Percentiles rank a stretch among this genome's conserved stretches.
These are phyloP conservation scores for Colinus virginianus DNA, from an alignment of 2,113 vertebrate species.

Conservation along the genomic window DNA sequence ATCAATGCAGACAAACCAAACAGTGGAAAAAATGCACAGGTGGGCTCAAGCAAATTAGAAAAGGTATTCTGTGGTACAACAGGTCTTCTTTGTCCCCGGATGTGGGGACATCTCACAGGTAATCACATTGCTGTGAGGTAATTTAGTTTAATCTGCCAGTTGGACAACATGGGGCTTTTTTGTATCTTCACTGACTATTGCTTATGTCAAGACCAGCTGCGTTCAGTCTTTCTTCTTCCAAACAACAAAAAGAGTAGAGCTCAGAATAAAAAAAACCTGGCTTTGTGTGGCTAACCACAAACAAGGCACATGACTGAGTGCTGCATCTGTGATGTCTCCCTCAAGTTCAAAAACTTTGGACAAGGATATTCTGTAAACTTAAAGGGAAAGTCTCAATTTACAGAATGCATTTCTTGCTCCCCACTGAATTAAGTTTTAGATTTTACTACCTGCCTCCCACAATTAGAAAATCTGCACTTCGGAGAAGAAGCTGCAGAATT, in stretches of 20 bases:
- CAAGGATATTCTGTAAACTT: constrained; percentile 1
- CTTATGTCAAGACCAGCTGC: constrained; percentile 47
- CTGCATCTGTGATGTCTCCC: neutral
- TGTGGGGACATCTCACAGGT: neutral
- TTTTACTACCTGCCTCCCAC: neutral
- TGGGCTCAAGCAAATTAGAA: neutral
- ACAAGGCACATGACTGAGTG: constrained; percentile 44
- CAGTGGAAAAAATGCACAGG: neutral
- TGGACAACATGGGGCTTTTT: neutral
- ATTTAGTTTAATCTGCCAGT: neutral
- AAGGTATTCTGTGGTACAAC: neutral
- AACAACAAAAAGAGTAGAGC: neutral
- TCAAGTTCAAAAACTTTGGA: constrained; percentile 8
- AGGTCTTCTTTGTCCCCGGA: neutral
- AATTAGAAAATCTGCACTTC: neutral
- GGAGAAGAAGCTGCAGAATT: neutral
- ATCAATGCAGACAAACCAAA: neutral
- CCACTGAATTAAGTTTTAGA: neutral
- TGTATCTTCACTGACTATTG: neutral
- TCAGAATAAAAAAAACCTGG: constrained; percentile 44
- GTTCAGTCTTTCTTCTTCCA: neutral
- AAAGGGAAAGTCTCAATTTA: neutral
- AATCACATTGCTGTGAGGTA: neutral
- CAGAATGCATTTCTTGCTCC: neutral
- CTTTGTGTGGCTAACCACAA: constrained; percentile 49